These are phyloP conservation scores for Meloe dianella DNA, from an alignment of 2,888 invertebrate genomes.

Conservation along the genomic window DNA sequence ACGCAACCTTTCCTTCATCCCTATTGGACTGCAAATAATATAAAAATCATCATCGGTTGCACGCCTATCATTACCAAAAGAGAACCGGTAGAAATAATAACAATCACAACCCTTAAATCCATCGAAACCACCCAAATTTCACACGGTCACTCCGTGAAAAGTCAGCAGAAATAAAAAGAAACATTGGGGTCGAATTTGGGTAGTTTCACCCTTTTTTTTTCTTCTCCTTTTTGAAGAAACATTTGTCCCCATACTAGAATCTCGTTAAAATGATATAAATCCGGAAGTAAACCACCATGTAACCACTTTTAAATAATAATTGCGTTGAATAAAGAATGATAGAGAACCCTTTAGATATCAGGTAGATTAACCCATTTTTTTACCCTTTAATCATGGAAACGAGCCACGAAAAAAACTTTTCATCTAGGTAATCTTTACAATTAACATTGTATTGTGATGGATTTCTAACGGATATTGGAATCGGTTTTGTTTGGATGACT, in stretches of 20 bases:
- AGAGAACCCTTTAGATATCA: constrained; percentile 39
- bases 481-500: too few species aligned
- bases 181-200: constrained; percentile 43
- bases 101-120: constrained; percentile 17
- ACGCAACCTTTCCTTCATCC: neutral
- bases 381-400: constrained; percentile 25
- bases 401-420: constrained; percentile 14
- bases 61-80: constrained; percentile 24
- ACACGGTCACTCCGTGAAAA: constrained; percentile 48
- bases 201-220: constrained; percentile 45
- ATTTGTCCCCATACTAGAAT: constrained; percentile 35
- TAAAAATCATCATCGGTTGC: constrained; percentile 13
- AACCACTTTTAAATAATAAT: constrained; percentile 51
- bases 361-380: constrained; percentile 36
- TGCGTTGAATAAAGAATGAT: constrained; percentile 21
- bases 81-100: neutral
- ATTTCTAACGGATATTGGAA: neutral
- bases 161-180: constrained; percentile 34
- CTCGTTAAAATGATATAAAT: constrained; percentile 53
- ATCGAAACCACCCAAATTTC: constrained; percentile 45
- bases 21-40: neutral
- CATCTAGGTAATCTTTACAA: constrained; percentile 24
- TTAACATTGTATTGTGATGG: constrained; percentile 23
- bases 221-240: neutral
- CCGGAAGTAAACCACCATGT: constrained; percentile 52